These are phyloP conservation scores for Phodopus roborovskii DNA, from an alignment of 2,113 vertebrate genomes.

Conservation along the genomic window DNA sequence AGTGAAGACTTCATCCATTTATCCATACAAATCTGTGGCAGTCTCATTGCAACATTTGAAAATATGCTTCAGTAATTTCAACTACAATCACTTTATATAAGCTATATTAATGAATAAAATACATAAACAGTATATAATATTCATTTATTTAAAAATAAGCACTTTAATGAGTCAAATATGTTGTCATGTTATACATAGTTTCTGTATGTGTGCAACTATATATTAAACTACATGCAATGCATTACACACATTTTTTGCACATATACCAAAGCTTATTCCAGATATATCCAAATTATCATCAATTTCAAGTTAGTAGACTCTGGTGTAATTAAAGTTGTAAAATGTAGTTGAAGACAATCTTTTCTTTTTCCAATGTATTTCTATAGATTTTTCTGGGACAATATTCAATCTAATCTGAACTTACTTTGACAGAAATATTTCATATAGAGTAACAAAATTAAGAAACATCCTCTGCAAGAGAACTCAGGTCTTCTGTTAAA, in stretches of 20 bases:
- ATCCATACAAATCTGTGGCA: neutral
- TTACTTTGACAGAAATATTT: conserved; percentile 37
- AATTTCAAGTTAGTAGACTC: neutral
- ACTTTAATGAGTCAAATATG: conserved; percentile 22
- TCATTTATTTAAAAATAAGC: conserved; percentile 38
- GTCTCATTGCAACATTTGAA: conserved; percentile 34
- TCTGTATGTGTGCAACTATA: neutral
- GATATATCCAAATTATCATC: neutral
- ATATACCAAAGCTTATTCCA: conserved; percentile 4
- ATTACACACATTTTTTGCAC: neutral
- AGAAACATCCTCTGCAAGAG: neutral
- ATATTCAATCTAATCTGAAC: conserved; percentile 55
- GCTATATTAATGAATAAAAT: conserved; percentile 28
- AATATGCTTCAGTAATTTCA: conserved; percentile 47
- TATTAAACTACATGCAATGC: neutral
- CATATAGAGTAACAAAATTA: conserved; percentile 1
- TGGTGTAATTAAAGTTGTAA: conserved; percentile 21
- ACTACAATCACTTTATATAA: conserved; percentile 14
- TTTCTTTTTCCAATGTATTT: conserved; percentile 27
- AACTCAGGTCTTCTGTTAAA: neutral
- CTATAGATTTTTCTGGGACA: conserved; percentile 10
- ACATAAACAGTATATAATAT: neutral
- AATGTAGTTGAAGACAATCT: neutral
- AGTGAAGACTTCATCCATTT: conserved; percentile 21
- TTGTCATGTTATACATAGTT: neutral